Conservation (phyloP, 2,797 vertebrate genomes). For the Limnodromus scolopaceus region DNA sequence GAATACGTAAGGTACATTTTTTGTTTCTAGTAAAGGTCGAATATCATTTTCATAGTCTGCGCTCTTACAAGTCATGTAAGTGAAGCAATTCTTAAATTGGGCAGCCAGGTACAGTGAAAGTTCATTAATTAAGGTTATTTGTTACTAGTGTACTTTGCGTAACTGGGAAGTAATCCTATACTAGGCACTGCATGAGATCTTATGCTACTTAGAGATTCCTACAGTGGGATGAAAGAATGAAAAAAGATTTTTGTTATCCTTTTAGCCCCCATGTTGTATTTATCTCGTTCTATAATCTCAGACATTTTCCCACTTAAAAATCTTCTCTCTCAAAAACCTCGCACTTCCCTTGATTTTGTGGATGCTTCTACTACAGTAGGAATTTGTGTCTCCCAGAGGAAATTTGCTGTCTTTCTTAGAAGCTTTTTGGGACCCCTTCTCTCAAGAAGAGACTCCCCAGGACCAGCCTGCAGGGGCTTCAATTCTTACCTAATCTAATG, state of each 20-base stretch:
- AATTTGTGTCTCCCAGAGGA: background rate
- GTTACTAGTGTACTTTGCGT: constrained; percentile 9
- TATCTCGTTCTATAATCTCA: background rate
- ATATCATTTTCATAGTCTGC: constrained; percentile 51
- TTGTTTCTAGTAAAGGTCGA: constrained; percentile 63
- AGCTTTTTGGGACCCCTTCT: background rate
- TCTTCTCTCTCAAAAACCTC: background rate
- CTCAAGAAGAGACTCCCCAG: background rate
- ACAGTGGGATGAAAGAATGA: background rate
- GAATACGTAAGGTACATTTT: constrained; percentile 59
- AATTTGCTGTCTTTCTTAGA: background rate
- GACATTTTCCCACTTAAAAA: background rate
- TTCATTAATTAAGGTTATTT: constrained; percentile 65
- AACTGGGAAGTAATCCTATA: background rate
- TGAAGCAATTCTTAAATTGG: constrained; percentile 25
- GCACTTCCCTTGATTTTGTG: background rate
- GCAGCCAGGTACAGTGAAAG: background rate
- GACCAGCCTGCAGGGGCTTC: background rate
- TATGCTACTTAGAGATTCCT: background rate
- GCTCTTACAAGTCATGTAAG: constrained; percentile 20
- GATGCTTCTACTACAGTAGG: background rate
- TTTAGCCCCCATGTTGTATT: background rate
- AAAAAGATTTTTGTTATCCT: background rate
- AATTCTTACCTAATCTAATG: background rate
- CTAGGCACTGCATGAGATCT: background rate